Evolutionary conservation across 2,888 invertebrate genomes (phyloP).

Genomic region (Temnothorax unifasciatus): DNA sequence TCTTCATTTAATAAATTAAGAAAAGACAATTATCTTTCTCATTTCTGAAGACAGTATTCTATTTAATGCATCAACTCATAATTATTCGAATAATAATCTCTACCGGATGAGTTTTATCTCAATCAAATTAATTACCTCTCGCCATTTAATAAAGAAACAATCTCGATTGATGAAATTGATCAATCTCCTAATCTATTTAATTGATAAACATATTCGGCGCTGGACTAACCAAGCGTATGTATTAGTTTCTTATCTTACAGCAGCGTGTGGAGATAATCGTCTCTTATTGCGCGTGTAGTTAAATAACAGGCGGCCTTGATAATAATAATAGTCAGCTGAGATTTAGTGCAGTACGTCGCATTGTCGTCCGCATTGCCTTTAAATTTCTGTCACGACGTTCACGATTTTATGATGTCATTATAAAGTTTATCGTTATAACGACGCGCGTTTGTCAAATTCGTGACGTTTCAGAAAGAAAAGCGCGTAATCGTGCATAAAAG

Average conservation of each 20-base stretch:
- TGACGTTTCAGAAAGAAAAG: slow-evolving; percentile 21
- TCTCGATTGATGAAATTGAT: background rate
- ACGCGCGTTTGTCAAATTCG: background rate
- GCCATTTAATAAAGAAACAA: background rate
- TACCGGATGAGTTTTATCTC: background rate
- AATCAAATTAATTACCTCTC: background rate
- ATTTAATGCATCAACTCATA: background rate
- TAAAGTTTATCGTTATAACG: slow-evolving; percentile 6
- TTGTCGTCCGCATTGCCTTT: background rate
- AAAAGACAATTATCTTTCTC: background rate
- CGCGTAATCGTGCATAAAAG: background rate
- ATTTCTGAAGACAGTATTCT: background rate
- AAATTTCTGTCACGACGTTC: background rate
- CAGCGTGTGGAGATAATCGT: background rate
- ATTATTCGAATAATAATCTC: background rate
- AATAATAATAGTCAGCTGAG: slow-evolving; percentile 1
- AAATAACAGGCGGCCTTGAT: slow-evolving; percentile 43
- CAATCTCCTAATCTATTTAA: slow-evolving; percentile 3
- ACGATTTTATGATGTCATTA: slow-evolving; percentile 18
- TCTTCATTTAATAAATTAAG: background rate
- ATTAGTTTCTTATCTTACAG: slow-evolving; percentile 9
- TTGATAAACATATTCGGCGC: background rate
- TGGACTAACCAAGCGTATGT: background rate
- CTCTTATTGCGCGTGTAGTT: slow-evolving; percentile 25
- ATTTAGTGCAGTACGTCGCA: slow-evolving; percentile 13